These are phyloP conservation scores for Eristalinus sepulchralis DNA, from an alignment of 2,888 invertebrate genomes.

Conservation along the genomic window DNA sequence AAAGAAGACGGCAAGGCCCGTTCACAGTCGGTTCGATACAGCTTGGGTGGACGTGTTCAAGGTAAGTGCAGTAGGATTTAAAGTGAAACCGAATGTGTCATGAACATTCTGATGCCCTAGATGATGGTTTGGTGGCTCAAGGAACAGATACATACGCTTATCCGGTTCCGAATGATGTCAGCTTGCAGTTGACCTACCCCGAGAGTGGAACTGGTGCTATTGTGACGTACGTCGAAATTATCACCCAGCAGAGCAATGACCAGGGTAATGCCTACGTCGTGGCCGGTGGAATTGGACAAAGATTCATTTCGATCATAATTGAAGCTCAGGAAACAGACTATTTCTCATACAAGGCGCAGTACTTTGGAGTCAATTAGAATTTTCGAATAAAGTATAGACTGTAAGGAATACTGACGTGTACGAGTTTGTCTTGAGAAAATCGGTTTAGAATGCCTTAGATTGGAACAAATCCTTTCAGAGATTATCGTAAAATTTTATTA, in stretches of 20 bases:
- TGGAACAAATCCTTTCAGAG: no score
- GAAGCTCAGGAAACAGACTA: conserved; percentile 76
- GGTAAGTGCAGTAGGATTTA: conserved; percentile 73
- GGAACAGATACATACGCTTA: conserved; percentile 75
- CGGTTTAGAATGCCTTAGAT: no score
- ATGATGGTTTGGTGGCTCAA: conserved; percentile 77
- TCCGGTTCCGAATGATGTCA: conserved; percentile 75
- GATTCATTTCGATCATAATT: conserved; percentile 77
- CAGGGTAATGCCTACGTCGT: conserved; percentile 78
- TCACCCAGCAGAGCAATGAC: conserved; percentile 75
- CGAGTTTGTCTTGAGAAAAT: background rate
- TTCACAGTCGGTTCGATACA: conserved; percentile 75
- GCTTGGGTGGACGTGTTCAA: conserved; percentile 75
- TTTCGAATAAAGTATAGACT: background rate
- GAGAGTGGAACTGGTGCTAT: conserved; percentile 75
- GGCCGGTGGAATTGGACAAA: conserved; percentile 79
- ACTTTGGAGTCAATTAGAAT: conserved; percentile 74
- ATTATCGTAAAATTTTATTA: no score
- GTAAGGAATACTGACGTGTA: background rate
- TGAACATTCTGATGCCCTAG: conserved; percentile 72
- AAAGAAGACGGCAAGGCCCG: conserved; percentile 72
- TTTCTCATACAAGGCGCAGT: conserved; percentile 77
- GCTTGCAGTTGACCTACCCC: conserved; percentile 77
- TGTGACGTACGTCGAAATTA: conserved; percentile 76
- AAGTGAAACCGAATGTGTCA: background rate